A percentile compares a stretch with the other conserved stretches of the same genome.
phyloP scores from a whole-genome alignment of 2,113 vertebrate genomes.

The Ptilonorhynchus violaceus region DNA sequence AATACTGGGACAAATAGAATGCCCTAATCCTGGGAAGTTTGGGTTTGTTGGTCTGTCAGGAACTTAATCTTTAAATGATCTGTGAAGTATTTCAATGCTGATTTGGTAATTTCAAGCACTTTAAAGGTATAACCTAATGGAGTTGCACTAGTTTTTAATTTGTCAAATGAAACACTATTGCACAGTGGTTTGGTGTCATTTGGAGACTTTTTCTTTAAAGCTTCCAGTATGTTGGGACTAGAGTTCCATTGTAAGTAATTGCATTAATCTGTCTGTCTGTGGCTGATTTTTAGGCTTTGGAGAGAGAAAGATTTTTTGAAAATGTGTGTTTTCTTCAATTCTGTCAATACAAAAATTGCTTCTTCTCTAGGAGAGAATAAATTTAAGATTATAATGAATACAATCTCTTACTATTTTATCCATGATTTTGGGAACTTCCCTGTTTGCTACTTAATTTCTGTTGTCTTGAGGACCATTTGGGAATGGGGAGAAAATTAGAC shows the following conservation, averaged over 20 bases:
- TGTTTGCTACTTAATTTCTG: neutral
- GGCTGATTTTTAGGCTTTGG: neutral
- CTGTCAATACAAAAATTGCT: neutral
- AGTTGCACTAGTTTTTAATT: neutral
- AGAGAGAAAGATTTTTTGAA: neutral
- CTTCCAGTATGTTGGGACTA: neutral
- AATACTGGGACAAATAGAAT: neutral
- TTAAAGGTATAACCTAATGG: neutral
- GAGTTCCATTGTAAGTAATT: neutral
- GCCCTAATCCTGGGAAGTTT: neutral
- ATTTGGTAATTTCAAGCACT: neutral
- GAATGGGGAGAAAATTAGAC: neutral
- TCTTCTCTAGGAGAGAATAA: neutral
- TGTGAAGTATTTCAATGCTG: neutral
- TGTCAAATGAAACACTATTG: neutral
- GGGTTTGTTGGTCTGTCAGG: neutral
- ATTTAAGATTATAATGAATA: neutral
- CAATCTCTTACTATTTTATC: neutral
- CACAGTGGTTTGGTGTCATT: neutral
- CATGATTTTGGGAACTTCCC: neutral
- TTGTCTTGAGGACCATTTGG: neutral
- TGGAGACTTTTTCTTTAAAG: neutral
- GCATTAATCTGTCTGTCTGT: rapidly evolving
- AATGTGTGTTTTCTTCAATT: neutral
- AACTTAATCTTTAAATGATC: neutral